Conservation (phyloP, 2,888 invertebrate species). For the Nomada fabriciana region DNA sequence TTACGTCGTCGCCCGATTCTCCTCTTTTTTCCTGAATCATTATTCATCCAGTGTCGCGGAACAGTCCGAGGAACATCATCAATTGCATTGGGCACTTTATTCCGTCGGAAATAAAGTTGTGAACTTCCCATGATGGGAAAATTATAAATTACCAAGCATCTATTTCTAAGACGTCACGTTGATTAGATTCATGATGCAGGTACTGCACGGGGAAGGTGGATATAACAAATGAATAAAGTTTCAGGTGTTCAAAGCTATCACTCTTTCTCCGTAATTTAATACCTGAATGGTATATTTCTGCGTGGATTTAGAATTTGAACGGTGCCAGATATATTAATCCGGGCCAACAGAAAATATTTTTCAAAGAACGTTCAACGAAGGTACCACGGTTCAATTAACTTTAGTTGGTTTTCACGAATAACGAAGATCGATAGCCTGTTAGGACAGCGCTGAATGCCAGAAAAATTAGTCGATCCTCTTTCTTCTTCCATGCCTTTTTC, state of each 20-base stretch:
- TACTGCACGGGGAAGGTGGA: too few species aligned
- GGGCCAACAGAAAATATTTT: too few species aligned
- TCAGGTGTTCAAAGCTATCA: too few species aligned
- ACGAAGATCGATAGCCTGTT: constrained; percentile 30
- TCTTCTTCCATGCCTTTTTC: not conserved
- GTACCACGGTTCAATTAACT: constrained; percentile 16
- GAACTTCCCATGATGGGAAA: not conserved
- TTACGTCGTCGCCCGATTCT: not conserved
- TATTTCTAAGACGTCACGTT: too few species aligned
- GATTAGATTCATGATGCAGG: too few species aligned
- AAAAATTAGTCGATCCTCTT: constrained; percentile 37
- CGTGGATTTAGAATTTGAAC: too few species aligned
- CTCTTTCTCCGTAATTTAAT: too few species aligned
- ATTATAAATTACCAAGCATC: not conserved
- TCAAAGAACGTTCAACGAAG: not conserved
- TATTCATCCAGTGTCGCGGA: constrained; percentile 1
- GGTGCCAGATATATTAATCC: too few species aligned
- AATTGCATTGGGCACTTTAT: not conserved
- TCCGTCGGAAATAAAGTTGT: not conserved
- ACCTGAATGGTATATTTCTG: not conserved
- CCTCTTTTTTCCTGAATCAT: not conserved
- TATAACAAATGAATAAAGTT: too few species aligned
- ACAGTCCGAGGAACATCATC: not conserved
- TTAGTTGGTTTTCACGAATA: constrained; percentile 14
- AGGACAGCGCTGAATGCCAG: constrained; percentile 12